Percentiles rank a stretch among this genome's conserved stretches.
Conservation (phyloP, 2,113 vertebrate genomes). For the Dunckerocampus dactyliophorus region DNA sequence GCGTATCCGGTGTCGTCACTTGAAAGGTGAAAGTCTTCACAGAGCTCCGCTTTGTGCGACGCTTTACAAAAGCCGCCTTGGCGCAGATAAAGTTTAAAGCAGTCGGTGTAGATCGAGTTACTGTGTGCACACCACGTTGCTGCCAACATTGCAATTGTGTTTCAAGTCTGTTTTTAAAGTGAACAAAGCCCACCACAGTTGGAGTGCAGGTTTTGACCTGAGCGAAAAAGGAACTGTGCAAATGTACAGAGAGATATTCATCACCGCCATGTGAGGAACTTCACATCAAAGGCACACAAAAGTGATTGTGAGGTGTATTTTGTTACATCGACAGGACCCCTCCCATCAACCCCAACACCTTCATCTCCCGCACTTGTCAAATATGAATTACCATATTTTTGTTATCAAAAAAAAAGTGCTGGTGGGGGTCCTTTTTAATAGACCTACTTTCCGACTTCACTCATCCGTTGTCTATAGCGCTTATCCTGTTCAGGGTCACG, state of each 20-base stretch:
- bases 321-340: conserved; percentile 7
- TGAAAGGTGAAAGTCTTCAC: conserved; percentile 65
- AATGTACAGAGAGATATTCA: conserved; percentile 62
- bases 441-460: neutral
- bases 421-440: neutral
- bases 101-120: conserved; percentile 59
- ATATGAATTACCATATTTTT: neutral
- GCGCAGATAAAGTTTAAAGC: conserved; percentile 68
- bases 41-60: conserved; percentile 66
- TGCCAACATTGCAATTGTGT: conserved; percentile 71
- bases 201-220: conserved; percentile 44
- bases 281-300: conserved; percentile 58
- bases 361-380: neutral
- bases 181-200: conserved; percentile 68
- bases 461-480: no score
- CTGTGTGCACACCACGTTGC: conserved; percentile 55
- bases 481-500: no score
- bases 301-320: conserved; percentile 47
- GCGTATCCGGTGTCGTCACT: conserved; percentile 66
- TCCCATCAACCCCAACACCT: neutral
- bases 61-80: conserved; percentile 60
- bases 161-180: conserved; percentile 52
- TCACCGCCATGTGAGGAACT: conserved; percentile 69
- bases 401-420: neutral
- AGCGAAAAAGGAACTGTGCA: conserved; percentile 47